Evolutionary conservation across 2,797 vertebrate genomes (phyloP), one percentile per base, ranked within the genome.

Genomic region (Harpagifer antarcticus): DNA sequence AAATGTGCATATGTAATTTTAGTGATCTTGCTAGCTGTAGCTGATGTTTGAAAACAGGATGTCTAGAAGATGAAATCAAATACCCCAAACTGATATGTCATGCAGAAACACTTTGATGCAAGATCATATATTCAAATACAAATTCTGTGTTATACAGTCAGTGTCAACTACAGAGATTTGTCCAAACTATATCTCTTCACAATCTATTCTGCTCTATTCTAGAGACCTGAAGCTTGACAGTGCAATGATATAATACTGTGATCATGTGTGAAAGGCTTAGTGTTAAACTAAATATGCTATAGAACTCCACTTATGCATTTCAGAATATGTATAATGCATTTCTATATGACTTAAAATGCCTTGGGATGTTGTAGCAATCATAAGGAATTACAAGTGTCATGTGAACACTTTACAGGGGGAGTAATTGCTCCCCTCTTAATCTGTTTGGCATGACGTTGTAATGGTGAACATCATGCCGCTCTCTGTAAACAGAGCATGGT

Each of bases 1-100:
- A 48, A 86, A 88, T 86, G 78, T 85, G 69, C 76, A 80, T 67
- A 45, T 45, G 61, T 73, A 80, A 69, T 82, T 78, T 81, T 53
- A 15, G 48, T 76, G 70, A 67, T 68, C 4, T 55, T 44, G 31
- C 55, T 58, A 8, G 3, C 47, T 59, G 49, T 5, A 50, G 53
- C n/a, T n/a, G 74, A 60, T 75, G 68, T 76, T 68, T 75, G 55
- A 79, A 75, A 75, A 79, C 49, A 79, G 68, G 72, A 73, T 74
- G 19, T 64, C 44, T 27, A 55, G 44, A 54, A 63, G 55, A 67
- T 61, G 4, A 55, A 79, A 82, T 78, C 42, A 86, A 81, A 76
- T n/a, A 72, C 7, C 0, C 8, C 42, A 70, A 78, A 31, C 31
- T 17, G 23, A 49, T 5, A 3, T 23, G 17, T 68, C 44, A 61